Conservation (phyloP, 2,113 vertebrate species). For the Galeopterus variegatus region DNA sequence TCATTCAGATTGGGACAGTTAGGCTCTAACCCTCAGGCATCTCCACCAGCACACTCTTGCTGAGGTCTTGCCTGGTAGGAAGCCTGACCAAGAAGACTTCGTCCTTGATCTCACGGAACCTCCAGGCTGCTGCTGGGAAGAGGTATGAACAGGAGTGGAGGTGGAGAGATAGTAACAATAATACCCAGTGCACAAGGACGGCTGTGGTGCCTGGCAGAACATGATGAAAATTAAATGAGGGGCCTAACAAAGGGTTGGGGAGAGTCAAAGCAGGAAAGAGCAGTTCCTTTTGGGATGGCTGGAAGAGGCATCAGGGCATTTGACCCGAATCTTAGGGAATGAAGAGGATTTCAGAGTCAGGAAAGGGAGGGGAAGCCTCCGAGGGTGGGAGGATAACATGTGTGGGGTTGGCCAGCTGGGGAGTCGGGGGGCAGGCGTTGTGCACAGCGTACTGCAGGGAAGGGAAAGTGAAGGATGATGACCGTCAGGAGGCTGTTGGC, state of each 20-base stretch:
- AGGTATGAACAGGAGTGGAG: fast-evolving
- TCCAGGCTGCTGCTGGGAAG: not conserved
- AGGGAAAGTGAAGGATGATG: not conserved
- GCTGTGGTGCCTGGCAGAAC: not conserved
- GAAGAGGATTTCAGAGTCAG: not conserved
- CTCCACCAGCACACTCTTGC: fast-evolving
- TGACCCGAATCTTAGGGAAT: not conserved
- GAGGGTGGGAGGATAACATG: not conserved
- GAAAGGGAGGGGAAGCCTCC: not conserved
- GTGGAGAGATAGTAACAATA: too few species aligned
- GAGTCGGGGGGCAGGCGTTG: not conserved
- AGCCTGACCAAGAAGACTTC: not conserved
- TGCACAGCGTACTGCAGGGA: too few species aligned
- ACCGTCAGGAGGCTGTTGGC: fast-evolving
- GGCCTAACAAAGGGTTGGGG: not conserved
- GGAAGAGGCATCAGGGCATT: not conserved
- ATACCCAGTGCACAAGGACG: not conserved
- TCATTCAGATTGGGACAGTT: not conserved
- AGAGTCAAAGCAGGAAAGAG: not conserved
- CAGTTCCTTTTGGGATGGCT: too few species aligned
- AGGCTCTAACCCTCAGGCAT: too few species aligned
- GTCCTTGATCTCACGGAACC: not conserved
- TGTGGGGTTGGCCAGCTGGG: not conserved
- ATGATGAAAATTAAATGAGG: not conserved
- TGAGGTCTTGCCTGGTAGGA: not conserved